Conservation (phyloP, 1,140 invertebrate genomes). For the Helicoverpa zea region DNA sequence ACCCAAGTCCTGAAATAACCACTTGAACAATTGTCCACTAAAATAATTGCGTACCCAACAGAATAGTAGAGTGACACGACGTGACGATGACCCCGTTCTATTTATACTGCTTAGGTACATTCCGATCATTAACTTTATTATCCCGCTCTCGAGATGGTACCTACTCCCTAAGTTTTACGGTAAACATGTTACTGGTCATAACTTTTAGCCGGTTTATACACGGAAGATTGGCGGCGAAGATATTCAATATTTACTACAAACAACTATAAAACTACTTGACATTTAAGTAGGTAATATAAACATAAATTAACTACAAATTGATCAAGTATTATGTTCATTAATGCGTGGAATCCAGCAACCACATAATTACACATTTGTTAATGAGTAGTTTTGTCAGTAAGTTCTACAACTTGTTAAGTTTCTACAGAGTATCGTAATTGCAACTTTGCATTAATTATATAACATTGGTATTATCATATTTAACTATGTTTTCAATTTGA, state of each 20-base stretch:
- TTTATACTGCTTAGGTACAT: conserved; percentile 46
- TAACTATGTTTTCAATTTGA: conserved; percentile 18
- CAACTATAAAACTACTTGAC: conserved; percentile 20
- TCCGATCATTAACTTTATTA: conserved; percentile 60
- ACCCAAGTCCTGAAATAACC: conserved; percentile 69
- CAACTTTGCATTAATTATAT: conserved; percentile 25
- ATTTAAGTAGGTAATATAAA: conserved; percentile 41
- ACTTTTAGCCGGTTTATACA: conserved; percentile 43
- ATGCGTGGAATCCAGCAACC: conserved; percentile 37
- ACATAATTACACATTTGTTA: conserved; percentile 41
- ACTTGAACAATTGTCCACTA: conserved; percentile 52
- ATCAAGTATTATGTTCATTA: conserved; percentile 48
- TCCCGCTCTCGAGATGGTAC: conserved; percentile 50
- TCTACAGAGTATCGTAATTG: conserved; percentile 39
- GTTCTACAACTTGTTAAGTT: conserved; percentile 42
- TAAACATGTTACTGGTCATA: conserved; percentile 52
- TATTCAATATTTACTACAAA: conserved; percentile 26
- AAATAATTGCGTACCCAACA: conserved; percentile 47
- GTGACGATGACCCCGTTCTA: conserved; percentile 49
- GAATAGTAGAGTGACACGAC: conserved; percentile 6
- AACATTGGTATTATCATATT: conserved; percentile 18
- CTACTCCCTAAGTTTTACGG: conserved; percentile 55
- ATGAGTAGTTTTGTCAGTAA: conserved; percentile 36
- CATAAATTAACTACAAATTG: conserved; percentile 49
- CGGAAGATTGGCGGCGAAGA: conserved; percentile 37